phyloP scores from a whole-genome alignment of 2,797 vertebrate species.

The Karalla daura region DNA sequence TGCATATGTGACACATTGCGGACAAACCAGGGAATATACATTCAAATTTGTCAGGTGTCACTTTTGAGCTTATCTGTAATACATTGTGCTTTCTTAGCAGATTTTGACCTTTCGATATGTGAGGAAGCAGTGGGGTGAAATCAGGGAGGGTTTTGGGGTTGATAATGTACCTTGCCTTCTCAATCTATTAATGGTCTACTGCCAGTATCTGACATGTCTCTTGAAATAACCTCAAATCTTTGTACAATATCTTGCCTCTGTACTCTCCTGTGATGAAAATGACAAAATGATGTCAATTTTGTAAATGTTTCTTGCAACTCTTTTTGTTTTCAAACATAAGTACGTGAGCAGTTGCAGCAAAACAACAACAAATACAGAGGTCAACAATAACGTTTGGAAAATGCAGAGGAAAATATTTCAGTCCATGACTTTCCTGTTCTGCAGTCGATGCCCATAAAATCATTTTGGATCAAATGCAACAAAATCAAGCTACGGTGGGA shows the following conservation, averaged over 20 bases:
- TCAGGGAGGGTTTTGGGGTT: background rate
- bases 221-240: background rate
- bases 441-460: too few relatives aligned
- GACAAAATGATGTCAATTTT: slow-evolving; percentile 3
- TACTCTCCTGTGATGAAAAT: slow-evolving; percentile 9
- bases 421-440: background rate
- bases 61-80: slow-evolving; percentile 52
- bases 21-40: slow-evolving; percentile 51
- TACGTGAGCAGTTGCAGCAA: background rate
- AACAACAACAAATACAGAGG: slow-evolving; percentile 37
- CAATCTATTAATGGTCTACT: slow-evolving; percentile 10
- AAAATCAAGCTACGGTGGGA: too few relatives aligned
- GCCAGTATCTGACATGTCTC: background rate
- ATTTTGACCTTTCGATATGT: slow-evolving; percentile 43
- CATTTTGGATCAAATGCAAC: too few relatives aligned
- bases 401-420: slow-evolving; percentile 18
- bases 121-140: slow-evolving; percentile 1
- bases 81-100: slow-evolving; percentile 52
- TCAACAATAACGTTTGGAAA: slow-evolving; percentile 16
- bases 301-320: background rate
- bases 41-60: slow-evolving; percentile 67
- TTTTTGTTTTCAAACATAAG: slow-evolving; percentile 18
- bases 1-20: slow-evolving; percentile 66
- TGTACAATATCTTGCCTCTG: slow-evolving; percentile 9
- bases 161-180: too few relatives aligned